These are phyloP conservation scores for Zootermopsis nevadensis DNA, from an alignment of 2,888 invertebrate genomes.

Conservation along the genomic window DNA sequence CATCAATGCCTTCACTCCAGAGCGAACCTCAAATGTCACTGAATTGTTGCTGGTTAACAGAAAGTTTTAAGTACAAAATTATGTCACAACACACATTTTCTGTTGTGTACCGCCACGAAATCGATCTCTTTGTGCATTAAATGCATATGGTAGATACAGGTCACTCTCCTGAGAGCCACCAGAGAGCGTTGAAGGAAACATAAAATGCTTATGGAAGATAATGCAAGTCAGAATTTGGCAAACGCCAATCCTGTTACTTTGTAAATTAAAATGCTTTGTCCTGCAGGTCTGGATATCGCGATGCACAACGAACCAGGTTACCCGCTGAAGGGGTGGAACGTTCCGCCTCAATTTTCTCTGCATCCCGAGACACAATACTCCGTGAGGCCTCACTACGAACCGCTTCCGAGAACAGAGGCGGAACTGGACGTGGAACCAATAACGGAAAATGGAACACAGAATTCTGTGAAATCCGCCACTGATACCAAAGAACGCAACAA, in stretches of 20 bases:
- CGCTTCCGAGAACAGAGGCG: neutral
- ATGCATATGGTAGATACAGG: no score
- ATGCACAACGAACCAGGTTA: slow-evolving; percentile 65
- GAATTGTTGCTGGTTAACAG: no score
- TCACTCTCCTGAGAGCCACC: no score
- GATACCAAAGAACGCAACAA: neutral
- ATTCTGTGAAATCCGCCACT: neutral
- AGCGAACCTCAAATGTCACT: no score
- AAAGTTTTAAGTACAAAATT: no score
- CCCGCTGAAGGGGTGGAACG: slow-evolving; percentile 59
- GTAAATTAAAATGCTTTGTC: neutral
- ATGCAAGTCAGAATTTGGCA: neutral
- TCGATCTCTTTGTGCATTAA: no score
- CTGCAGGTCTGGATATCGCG: slow-evolving; percentile 63
- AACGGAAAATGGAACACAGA: neutral
- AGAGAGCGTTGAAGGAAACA: no score
- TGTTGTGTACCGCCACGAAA: no score
- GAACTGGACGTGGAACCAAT: neutral
- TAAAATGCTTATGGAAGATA: no score
- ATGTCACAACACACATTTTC: no score
- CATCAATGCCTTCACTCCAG: no score
- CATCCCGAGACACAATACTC: neutral
- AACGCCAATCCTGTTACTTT: neutral
- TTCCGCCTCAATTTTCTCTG: neutral
- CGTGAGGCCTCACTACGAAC: neutral